These are phyloP conservation scores for Holcopasites calliopsidis DNA, from an alignment of 1,140 invertebrate species.

Conservation along the genomic window DNA sequence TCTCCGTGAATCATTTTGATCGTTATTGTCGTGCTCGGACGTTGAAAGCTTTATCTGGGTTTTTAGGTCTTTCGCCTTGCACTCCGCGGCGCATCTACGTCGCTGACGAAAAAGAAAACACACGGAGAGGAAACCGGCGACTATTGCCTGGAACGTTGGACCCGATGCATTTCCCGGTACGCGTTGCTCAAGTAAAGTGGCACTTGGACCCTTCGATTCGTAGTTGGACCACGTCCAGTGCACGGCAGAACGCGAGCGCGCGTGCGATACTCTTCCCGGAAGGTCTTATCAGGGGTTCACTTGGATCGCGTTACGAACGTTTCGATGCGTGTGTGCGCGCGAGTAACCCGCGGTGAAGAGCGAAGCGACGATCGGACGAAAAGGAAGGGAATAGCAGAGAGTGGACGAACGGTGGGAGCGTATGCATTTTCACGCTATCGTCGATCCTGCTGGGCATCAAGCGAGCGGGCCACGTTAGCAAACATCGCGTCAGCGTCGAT, in stretches of 20 bases:
- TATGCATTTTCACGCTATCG: background rate
- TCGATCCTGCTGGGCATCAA: background rate
- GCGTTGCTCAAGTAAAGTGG: no score
- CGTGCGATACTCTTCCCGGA: conserved; percentile 33
- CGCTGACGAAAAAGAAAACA: no score
- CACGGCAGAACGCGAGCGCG: background rate
- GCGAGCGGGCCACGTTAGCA: conserved; percentile 11
- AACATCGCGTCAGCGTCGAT: conserved; percentile 37
- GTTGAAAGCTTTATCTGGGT: conserved; percentile 56
- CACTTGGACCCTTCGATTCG: no score
- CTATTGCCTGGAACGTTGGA: background rate
- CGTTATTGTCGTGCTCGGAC: conserved; percentile 69
- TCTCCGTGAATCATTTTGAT: conserved; percentile 73
- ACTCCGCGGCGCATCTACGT: no score
- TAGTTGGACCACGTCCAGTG: no score
- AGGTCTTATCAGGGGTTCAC: conserved; percentile 22
- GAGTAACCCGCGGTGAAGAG: background rate
- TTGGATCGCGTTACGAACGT: conserved; percentile 26
- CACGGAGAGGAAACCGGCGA: no score
- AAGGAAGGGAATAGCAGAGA: no score
- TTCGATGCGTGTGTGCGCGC: background rate
- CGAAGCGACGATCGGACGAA: no score
- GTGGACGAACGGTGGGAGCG: no score
- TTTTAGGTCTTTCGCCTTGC: conserved; percentile 48
- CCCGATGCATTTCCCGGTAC: no score